phyloP scores from a whole-genome alignment of 2,888 invertebrate species.

The Cenopis cana region DNA sequence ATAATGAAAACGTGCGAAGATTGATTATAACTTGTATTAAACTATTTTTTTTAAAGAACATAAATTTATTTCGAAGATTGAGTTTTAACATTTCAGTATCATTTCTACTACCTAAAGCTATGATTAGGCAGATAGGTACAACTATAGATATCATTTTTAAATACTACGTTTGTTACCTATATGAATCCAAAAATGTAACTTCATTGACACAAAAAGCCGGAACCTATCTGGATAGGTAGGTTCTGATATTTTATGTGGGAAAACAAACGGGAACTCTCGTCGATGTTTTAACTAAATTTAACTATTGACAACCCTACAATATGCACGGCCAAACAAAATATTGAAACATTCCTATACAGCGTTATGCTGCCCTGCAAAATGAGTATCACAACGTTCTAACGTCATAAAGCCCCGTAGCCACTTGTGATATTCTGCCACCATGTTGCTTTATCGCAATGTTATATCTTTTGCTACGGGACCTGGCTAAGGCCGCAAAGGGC shows the following conservation, averaged over 20 bases:
- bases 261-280: background rate
- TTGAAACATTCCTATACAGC: conserved; percentile 1
- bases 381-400: background rate
- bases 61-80: no score
- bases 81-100: no score
- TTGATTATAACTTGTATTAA: no score
- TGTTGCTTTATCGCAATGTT: background rate
- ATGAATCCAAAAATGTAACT: background rate
- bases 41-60: no score
- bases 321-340: background rate
- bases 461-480: background rate
- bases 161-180: background rate
- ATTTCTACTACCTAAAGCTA: no score
- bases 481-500: conserved; percentile 14
- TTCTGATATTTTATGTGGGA: no score
- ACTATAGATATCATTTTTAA: background rate
- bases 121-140: no score
- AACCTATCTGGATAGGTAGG: no score
- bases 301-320: conserved; percentile 1
- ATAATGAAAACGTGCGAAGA: no score
- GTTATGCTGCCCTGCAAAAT: background rate
- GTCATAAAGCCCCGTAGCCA: background rate
- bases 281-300: conserved; percentile 14
- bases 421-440: background rate
- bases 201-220: background rate